phyloP scores from a whole-genome alignment of 2,113 vertebrate genomes.

The Gnathonemus echidnorhynchus region DNA sequence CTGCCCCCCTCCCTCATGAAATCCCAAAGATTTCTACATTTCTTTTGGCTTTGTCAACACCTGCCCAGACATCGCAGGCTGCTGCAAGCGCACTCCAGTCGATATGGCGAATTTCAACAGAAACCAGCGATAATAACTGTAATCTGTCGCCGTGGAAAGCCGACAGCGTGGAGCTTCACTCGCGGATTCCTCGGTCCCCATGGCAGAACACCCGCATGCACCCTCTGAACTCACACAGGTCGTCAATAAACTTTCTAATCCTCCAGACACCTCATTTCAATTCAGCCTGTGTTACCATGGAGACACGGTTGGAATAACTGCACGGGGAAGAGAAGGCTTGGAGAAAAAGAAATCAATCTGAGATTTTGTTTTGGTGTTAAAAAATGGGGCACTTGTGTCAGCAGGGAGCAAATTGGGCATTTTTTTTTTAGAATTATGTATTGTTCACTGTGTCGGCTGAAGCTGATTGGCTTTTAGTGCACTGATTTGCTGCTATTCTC shows the following conservation, averaged over 20 bases:
- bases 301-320: conserved; percentile 31
- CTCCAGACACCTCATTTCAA: conserved; percentile 35
- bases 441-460: neutral
- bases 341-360: conserved; percentile 12
- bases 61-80: neutral
- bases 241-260: conserved; percentile 34
- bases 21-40: neutral
- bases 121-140: neutral
- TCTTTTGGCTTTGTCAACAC: neutral
- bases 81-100: neutral
- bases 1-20: neutral
- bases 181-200: neutral
- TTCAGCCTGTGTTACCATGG: conserved; percentile 41
- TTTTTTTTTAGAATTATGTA: neutral
- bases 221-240: conserved; percentile 34
- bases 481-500: neutral
- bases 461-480: neutral
- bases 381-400: neutral
- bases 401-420: neutral
- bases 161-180: neutral
- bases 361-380: conserved; percentile 7
- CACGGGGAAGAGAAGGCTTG: conserved; percentile 2
- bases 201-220: neutral
- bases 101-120: neutral
- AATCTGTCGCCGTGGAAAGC: neutral